Percentiles rank a stretch among this genome's conserved stretches.
These are phyloP conservation scores for Bos taurus DNA, from an alignment of 2,113 vertebrate genomes.

Conservation along the genomic window DNA sequence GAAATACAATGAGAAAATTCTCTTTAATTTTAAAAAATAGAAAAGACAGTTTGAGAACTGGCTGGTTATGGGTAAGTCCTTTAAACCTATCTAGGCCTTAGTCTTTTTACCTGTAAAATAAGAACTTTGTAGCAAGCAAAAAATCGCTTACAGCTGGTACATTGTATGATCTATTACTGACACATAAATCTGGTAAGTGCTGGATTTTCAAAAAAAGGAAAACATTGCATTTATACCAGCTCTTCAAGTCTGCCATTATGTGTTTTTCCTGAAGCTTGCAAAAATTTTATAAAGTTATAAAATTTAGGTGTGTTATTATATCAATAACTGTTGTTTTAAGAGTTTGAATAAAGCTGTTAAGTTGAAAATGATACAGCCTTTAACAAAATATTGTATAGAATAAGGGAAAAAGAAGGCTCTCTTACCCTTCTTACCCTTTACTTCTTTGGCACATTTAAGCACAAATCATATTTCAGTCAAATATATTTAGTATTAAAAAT, in stretches of 20 bases:
- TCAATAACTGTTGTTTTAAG: not conserved
- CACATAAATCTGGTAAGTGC: slow-evolving; percentile 1
- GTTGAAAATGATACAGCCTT: not conserved
- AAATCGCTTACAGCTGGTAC: not conserved
- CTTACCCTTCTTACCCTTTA: not conserved
- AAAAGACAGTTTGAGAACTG: slow-evolving; percentile 22
- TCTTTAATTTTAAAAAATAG: slow-evolving; percentile 46
- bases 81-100: not conserved
- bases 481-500: not conserved
- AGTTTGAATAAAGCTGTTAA: not conserved
- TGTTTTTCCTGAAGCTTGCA: slow-evolving; percentile 19
- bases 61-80: slow-evolving; percentile 1
- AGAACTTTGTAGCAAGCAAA: not conserved
- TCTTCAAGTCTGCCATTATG: not conserved
- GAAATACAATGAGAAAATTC: slow-evolving; percentile 18
- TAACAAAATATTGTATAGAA: not conserved
- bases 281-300: slow-evolving; percentile 35
- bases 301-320: not conserved
- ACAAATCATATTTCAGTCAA: slow-evolving; percentile 14
- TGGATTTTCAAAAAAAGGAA: not conserved
- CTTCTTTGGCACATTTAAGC: not conserved
- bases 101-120: not conserved
- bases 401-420: not conserved
- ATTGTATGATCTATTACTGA: not conserved
- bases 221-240: not conserved